Conservation (phyloP, 2,888 invertebrate genomes). For the Cryptocephalus primarius region DNA sequence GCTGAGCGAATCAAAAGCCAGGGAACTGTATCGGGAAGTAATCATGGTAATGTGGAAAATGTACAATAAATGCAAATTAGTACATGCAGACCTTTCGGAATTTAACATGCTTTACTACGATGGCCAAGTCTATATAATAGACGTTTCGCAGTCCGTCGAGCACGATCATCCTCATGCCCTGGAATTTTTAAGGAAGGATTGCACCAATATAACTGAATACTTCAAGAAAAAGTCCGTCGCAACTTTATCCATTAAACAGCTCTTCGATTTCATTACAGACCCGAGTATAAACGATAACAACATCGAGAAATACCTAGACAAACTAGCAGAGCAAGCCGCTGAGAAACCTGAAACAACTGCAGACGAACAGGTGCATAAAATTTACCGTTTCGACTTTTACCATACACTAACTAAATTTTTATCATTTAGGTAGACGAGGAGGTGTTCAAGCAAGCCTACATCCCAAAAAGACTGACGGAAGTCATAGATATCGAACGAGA, state of each 20-base stretch:
- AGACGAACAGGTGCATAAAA: conserved; percentile 46
- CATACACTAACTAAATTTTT: neutral
- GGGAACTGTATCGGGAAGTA: conserved; percentile 71
- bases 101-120: conserved; percentile 85
- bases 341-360: conserved; percentile 56
- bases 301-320: conserved; percentile 70
- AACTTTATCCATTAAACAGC: conserved; percentile 81
- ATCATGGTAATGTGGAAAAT: conserved; percentile 86
- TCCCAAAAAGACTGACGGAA: conserved; percentile 86
- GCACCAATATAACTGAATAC: conserved; percentile 83
- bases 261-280: conserved; percentile 96
- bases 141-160: conserved; percentile 97
- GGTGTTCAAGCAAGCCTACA: conserved; percentile 87
- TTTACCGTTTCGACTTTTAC: no score
- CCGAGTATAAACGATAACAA: conserved; percentile 70
- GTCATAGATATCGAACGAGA: conserved; percentile 82
- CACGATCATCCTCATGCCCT: conserved; percentile 95
- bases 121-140: conserved; percentile 81
- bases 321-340: conserved; percentile 56
- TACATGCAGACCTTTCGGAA: conserved; percentile 97
- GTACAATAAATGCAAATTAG: conserved; percentile 86
- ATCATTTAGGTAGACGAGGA: conserved; percentile 61
- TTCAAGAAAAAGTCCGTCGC: conserved; percentile 82
- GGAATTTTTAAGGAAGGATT: conserved; percentile 90
- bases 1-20: conserved; percentile 59